A percentile compares a stretch with the other conserved stretches of the same genome.
Evolutionary conservation across 2,113 vertebrate species (phyloP).

Genomic region (Xyrauchen texanus): DNA sequence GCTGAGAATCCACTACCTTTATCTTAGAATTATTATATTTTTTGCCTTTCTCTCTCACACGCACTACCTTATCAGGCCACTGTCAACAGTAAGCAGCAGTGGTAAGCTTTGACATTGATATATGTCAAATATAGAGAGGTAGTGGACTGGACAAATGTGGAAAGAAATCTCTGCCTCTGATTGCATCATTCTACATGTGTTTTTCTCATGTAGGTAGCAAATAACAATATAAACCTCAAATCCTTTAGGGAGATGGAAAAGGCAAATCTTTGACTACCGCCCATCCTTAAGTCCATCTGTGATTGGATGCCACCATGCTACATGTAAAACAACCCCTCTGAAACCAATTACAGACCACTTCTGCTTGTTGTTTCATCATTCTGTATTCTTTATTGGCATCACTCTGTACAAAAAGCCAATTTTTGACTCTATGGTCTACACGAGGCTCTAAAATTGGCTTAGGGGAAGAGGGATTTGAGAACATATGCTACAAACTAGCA

Average conservation of each 20-base stretch:
- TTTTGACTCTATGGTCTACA: conserved; percentile 28
- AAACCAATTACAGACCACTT: conserved; percentile 69
- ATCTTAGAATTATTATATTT: not conserved
- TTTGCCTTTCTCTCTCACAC: not conserved
- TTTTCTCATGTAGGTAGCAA: not conserved
- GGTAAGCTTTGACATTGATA: conserved; percentile 45
- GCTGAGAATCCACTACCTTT: not conserved
- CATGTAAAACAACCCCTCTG: conserved; percentile 63
- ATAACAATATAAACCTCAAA: conserved; percentile 5
- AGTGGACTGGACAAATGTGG: not conserved
- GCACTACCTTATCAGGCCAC: conserved; percentile 2
- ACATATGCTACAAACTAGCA: conserved; percentile 37
- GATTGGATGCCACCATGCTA: conserved; percentile 36
- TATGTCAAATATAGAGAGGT: conserved; percentile 40
- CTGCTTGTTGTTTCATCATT: conserved; percentile 8
- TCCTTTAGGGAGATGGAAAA: conserved; percentile 3
- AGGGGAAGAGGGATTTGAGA: conserved; percentile 38
- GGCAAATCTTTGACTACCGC: too few species aligned
- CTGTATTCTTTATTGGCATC: conserved; percentile 26
- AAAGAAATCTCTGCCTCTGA: not conserved
- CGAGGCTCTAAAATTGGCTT: conserved; percentile 32
- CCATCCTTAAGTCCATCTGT: not conserved
- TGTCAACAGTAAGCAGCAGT: conserved; percentile 29
- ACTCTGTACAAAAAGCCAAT: conserved; percentile 28
- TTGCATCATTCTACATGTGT: not conserved